phyloP scores from a whole-genome alignment of 1,140 invertebrate genomes.

The Calephelis virginiensis region DNA sequence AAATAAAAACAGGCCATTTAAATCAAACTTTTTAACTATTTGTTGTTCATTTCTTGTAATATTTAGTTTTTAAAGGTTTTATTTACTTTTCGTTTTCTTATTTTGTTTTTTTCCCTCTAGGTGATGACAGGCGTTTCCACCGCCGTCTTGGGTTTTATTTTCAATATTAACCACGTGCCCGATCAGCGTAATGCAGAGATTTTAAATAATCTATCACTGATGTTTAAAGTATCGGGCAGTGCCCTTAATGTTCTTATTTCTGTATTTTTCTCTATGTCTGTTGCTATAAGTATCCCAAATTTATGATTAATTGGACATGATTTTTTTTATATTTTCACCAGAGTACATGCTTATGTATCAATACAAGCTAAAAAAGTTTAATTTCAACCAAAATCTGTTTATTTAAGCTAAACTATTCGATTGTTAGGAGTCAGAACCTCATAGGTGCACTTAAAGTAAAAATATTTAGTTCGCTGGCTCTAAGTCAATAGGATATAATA shows the following conservation, averaged over 20 bases:
- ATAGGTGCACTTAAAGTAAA: too few relatives aligned
- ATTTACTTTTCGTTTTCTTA: slow-evolving; percentile 46
- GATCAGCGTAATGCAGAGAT: slow-evolving; percentile 80
- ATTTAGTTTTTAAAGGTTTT: slow-evolving; percentile 24
- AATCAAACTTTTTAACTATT: too few relatives aligned
- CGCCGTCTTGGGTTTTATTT: slow-evolving; percentile 79
- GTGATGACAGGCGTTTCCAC: slow-evolving; percentile 80
- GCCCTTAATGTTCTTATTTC: slow-evolving; percentile 81
- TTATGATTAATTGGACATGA: too few relatives aligned
- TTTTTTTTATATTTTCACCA: too few relatives aligned
- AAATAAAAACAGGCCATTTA: too few relatives aligned
- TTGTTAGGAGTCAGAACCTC: too few relatives aligned
- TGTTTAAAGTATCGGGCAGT: slow-evolving; percentile 80
- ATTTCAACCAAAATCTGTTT: too few relatives aligned
- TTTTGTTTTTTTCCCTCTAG: slow-evolving; percentile 70
- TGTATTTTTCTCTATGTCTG: slow-evolving; percentile 70
- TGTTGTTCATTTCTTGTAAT: slow-evolving; percentile 18
- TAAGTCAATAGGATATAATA: too few relatives aligned
- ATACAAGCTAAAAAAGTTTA: too few relatives aligned
- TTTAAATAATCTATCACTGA: slow-evolving; percentile 81
- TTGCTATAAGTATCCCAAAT: slow-evolving; percentile 27
- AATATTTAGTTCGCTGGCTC: too few relatives aligned
- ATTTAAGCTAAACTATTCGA: too few relatives aligned
- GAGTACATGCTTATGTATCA: too few relatives aligned
- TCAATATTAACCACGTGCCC: slow-evolving; percentile 81